phyloP scores from a whole-genome alignment of 2,888 invertebrate genomes.

The Hirudinaria manillensis region DNA sequence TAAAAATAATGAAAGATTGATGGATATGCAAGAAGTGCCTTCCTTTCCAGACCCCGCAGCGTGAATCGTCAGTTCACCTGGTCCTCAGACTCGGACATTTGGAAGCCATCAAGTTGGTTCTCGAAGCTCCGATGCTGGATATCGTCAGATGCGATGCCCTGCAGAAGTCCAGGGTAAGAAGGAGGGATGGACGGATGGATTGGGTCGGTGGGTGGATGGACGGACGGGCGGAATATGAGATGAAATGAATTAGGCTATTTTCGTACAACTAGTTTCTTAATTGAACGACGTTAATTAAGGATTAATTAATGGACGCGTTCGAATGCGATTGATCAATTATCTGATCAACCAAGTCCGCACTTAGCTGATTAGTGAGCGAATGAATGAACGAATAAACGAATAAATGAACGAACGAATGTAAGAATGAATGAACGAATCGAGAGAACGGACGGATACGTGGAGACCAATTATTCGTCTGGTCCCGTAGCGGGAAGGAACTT shows the following conservation, averaged over 20 bases:
- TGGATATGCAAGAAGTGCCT: not conserved
- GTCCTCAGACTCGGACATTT: conserved; percentile 40
- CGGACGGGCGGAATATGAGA: too few species aligned
- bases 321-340: not conserved
- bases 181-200: too few species aligned
- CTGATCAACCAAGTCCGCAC: not conserved
- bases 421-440: too few species aligned
- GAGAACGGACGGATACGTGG: not conserved
- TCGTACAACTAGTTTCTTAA: too few species aligned
- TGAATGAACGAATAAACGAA: too few species aligned
- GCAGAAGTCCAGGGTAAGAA: conserved; percentile 38
- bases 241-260: too few species aligned
- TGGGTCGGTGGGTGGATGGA: too few species aligned
- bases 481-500: not conserved
- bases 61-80: conserved; percentile 40
- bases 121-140: conserved; percentile 40
- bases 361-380: not conserved
- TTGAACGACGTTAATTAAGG: too few species aligned
- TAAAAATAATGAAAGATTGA: not conserved
- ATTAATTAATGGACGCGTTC: conserved; percentile 4
- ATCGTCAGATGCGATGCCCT: conserved; percentile 39
- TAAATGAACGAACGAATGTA: too few species aligned
- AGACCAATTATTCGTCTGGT: not conserved
- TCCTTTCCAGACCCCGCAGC: conserved; percentile 36
- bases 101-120: conserved; percentile 38